Percentiles rank a stretch among this genome's conserved stretches.
These are phyloP conservation scores for Orthonyx spaldingii DNA, from an alignment of 2,113 vertebrate species.

Conservation along the genomic window DNA sequence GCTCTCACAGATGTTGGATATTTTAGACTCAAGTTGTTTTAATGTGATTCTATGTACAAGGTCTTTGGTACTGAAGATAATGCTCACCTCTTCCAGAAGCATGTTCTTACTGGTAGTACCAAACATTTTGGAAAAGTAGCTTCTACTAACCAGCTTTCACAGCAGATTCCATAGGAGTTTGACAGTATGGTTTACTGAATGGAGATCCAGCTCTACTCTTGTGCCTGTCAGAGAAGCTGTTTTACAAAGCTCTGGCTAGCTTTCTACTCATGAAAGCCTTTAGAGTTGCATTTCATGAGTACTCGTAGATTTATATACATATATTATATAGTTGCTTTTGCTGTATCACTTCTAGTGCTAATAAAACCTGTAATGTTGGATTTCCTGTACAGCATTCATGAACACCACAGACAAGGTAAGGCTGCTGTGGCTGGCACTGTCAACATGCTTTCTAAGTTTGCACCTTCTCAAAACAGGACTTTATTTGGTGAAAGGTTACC, in stretches of 20 bases:
- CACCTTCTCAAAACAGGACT: not conserved
- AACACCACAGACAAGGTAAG: not conserved
- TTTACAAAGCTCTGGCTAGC: not conserved
- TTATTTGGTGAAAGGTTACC: not conserved
- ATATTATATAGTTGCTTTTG: not conserved
- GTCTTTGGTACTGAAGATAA: not conserved
- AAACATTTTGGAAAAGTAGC: not conserved
- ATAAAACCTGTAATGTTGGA: rapidly evolving
- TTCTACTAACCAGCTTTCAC: not conserved
- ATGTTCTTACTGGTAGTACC: not conserved
- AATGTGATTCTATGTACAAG: not conserved
- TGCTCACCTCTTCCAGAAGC: not conserved
- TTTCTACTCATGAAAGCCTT: not conserved
- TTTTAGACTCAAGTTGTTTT: not conserved
- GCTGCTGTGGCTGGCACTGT: not conserved
- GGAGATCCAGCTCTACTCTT: not conserved
- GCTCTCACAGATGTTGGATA: not conserved
- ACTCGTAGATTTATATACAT: not conserved
- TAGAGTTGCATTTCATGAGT: not conserved
- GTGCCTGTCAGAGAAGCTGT: not conserved
- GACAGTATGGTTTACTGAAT: not conserved
- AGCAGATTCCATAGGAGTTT: not conserved
- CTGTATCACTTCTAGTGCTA: not conserved
- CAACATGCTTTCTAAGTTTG: not conserved
- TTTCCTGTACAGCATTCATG: not conserved